Conservation (phyloP, 2,113 vertebrate genomes). For the Pogonocichla stellata region DNA sequence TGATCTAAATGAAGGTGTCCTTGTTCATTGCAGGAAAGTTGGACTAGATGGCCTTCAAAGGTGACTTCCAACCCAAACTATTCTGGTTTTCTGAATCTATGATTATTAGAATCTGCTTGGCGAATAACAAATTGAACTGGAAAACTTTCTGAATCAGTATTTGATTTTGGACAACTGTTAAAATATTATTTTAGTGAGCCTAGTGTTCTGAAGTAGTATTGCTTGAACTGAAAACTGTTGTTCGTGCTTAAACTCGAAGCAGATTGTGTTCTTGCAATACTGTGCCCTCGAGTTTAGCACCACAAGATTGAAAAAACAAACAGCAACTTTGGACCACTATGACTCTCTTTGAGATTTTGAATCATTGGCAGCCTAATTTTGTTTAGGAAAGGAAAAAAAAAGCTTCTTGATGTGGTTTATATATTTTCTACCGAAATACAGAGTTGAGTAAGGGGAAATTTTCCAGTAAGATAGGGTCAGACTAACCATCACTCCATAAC, state of each 20-base stretch:
- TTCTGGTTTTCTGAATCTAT: background rate
- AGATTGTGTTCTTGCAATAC: background rate
- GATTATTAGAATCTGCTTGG: background rate
- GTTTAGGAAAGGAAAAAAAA: conserved; percentile 7
- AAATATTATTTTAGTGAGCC: conserved; percentile 23
- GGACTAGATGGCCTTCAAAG: background rate
- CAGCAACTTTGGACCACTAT: background rate
- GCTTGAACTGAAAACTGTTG: background rate
- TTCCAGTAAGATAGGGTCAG: background rate
- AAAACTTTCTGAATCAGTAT: background rate
- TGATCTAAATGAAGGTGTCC: background rate
- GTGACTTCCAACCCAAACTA: background rate
- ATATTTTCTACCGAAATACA: background rate
- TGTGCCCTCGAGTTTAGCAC: background rate
- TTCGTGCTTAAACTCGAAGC: background rate
- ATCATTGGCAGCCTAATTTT: background rate
- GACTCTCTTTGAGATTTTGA: background rate
- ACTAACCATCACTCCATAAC: background rate
- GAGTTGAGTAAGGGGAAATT: background rate
- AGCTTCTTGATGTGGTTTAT: background rate
- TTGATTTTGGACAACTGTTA: background rate
- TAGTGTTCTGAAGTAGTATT: background rate
- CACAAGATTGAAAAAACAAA: background rate
- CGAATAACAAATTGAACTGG: background rate
- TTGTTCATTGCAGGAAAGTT: background rate